Conservation (phyloP, 2,113 vertebrate genomes). For the Gobio gobio region DNA sequence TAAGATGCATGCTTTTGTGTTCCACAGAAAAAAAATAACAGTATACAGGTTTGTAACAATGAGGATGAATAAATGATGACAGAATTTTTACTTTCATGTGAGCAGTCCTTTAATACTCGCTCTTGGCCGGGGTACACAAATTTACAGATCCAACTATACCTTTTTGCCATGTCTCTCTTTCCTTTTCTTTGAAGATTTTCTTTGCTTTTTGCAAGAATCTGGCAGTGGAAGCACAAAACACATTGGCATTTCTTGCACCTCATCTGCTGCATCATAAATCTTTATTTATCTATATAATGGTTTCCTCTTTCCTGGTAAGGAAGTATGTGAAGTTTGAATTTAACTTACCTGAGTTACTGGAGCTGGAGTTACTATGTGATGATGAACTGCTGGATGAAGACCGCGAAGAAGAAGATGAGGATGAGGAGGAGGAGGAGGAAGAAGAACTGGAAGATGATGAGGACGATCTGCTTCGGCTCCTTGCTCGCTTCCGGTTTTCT, state of each 20-base stretch:
- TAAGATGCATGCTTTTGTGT: background rate
- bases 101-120: background rate
- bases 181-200: constrained; percentile 82
- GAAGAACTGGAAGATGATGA: constrained; percentile 70
- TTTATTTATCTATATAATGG: background rate
- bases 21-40: background rate
- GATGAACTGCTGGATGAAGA: constrained; percentile 69
- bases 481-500: constrained; percentile 81
- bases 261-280: background rate
- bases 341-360: constrained; percentile 78
- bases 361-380: constrained; percentile 68
- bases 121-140: background rate
- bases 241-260: background rate
- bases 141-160: constrained; percentile 66
- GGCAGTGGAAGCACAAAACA: constrained; percentile 1
- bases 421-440: constrained; percentile 70
- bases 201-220: constrained; percentile 80
- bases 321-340: background rate
- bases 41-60: background rate
- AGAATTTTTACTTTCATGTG: background rate
- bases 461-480: constrained; percentile 83
- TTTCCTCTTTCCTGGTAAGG: background rate
- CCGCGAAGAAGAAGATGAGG: constrained; percentile 63
- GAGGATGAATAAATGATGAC: background rate
- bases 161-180: constrained; percentile 88